Evolutionary conservation across 2,113 vertebrate genomes (phyloP).

Genomic region (Dolichallabes microphthalmus): DNA sequence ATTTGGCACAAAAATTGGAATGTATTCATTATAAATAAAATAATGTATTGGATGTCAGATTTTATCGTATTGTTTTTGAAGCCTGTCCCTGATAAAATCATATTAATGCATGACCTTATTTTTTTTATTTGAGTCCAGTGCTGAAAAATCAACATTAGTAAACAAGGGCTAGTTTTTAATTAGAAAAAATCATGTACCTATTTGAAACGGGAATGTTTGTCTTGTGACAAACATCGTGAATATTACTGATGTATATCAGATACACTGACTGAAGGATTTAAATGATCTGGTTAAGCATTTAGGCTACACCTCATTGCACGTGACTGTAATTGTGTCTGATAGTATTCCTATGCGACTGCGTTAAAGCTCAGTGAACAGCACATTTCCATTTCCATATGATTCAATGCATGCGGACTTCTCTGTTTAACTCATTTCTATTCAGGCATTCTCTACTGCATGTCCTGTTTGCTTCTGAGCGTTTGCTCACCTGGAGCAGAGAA

Average conservation of each 20-base stretch:
- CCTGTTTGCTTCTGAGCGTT: conserved; percentile 17
- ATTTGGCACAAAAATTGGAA: neutral
- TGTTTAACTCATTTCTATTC: neutral
- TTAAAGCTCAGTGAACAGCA: neutral
- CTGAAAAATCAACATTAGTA: neutral
- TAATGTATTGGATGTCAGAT: neutral
- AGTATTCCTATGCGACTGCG: neutral
- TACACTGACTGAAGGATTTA: neutral
- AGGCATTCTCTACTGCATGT: neutral
- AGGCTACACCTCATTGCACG: too few species aligned
- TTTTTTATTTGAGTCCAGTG: too few species aligned
- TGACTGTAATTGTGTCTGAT: neutral
- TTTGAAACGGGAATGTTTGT: neutral
- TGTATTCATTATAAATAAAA: neutral
- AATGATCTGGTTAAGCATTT: neutral
- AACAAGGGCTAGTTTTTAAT: neutral
- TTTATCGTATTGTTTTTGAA: neutral
- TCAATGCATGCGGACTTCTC: neutral
- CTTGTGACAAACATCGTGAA: too few species aligned
- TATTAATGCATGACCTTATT: too few species aligned
- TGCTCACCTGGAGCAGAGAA: conserved; percentile 12
- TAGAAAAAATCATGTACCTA: neutral
- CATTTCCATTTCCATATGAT: neutral
- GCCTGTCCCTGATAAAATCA: too few species aligned
- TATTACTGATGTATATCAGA: neutral